Conservation (phyloP, 2,797 vertebrate species). For the Sandelia bainsii region DNA sequence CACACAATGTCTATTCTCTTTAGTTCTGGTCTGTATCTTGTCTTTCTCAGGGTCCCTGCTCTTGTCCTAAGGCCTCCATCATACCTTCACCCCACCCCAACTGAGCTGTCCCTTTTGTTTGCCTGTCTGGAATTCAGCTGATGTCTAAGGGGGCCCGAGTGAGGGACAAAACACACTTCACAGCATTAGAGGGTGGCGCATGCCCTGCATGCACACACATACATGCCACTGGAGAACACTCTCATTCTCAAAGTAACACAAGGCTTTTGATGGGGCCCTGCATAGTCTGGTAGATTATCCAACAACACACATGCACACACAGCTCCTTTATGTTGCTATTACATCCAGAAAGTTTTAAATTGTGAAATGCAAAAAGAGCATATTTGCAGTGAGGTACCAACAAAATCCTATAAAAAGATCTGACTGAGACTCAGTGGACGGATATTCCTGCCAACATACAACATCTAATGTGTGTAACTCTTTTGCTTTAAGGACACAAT, state of each 20-base stretch:
- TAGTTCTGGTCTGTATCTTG: constrained; percentile 56
- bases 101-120: constrained; percentile 77
- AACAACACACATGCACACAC: constrained; percentile 2
- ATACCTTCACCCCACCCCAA: constrained; percentile 29
- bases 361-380: too few relatives aligned
- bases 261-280: constrained; percentile 49
- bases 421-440: neutral
- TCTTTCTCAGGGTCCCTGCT: constrained; percentile 72
- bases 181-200: constrained; percentile 41
- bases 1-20: constrained; percentile 28
- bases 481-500: neutral
- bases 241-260: constrained; percentile 55
- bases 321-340: neutral
- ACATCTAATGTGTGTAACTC: neutral
- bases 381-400: neutral
- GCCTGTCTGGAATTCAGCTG: constrained; percentile 81
- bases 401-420: too few relatives aligned
- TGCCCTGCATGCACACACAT: constrained; percentile 5
- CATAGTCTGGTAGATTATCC: constrained; percentile 39
- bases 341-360: too few relatives aligned
- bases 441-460: neutral
- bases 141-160: constrained; percentile 69
- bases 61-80: constrained; percentile 49
- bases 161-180: constrained; percentile 63
- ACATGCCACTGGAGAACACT: constrained; percentile 39